Conservation (phyloP, 2,113 vertebrate genomes). For the human (Homo sapiens) region DNA sequence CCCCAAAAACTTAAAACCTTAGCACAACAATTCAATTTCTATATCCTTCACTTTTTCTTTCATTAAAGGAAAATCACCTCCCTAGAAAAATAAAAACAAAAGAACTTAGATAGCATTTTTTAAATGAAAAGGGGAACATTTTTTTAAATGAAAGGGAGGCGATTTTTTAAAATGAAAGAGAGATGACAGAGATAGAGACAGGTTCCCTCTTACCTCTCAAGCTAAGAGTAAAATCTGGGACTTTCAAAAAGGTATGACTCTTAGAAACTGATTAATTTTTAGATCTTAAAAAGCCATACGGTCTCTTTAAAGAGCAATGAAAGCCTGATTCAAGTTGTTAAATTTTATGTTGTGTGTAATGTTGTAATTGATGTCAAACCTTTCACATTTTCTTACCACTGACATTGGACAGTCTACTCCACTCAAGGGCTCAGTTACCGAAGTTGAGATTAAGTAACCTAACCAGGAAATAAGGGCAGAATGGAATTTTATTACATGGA, state of each 20-base stretch:
- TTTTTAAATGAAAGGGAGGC: background rate
- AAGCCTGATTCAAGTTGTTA: constrained; percentile 87
- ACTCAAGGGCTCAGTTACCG: constrained; percentile 68
- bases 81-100: constrained; percentile 82
- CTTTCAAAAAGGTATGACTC: constrained; percentile 69
- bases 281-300: constrained; percentile 80
- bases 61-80: constrained; percentile 41
- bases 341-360: constrained; percentile 92
- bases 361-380: constrained; percentile 90
- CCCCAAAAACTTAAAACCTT: background rate
- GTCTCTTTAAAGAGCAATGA: constrained; percentile 86
- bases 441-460: constrained; percentile 78
- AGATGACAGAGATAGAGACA: background rate
- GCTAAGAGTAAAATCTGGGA: constrained; percentile 33
- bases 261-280: constrained; percentile 84
- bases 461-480: constrained; percentile 80
- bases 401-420: constrained; percentile 84
- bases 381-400: constrained; percentile 83
- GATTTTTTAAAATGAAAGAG: background rate
- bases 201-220: background rate
- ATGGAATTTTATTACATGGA: constrained; percentile 78
- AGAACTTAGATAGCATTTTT: background rate
- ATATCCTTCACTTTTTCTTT: background rate
- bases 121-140: background rate
- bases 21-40: constrained; percentile 52